phyloP scores from a whole-genome alignment of 2,113 vertebrate species.

The Thomomys bottae region DNA sequence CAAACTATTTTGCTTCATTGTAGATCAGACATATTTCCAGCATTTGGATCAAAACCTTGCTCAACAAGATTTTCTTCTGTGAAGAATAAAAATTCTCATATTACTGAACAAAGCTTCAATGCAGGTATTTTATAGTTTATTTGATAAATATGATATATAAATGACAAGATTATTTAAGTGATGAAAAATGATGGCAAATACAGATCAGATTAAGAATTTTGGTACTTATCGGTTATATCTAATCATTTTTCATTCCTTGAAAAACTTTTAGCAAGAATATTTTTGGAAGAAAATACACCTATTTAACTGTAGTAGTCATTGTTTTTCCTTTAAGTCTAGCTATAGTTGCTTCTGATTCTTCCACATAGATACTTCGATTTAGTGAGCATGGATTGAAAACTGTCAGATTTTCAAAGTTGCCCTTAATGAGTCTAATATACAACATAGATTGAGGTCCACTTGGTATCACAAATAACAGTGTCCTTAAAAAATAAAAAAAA shows the following conservation, averaged over 20 bases:
- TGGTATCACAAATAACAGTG: neutral
- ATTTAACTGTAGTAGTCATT: conserved; percentile 14
- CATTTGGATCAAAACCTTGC: conserved; percentile 84
- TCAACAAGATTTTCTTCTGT: conserved; percentile 83
- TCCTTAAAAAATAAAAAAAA: neutral
- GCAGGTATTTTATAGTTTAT: conserved; percentile 84
- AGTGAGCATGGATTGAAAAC: neutral
- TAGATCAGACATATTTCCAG: conserved; percentile 89
- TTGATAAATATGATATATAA: conserved; percentile 33
- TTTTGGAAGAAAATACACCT: conserved; percentile 54
- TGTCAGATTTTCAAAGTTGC: neutral
- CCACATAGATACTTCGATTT: neutral
- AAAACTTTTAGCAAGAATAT: neutral
- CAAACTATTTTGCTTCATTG: conserved; percentile 55
- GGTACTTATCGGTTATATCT: neutral
- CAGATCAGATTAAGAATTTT: conserved; percentile 52
- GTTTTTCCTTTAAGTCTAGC: neutral
- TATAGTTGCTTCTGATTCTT: neutral
- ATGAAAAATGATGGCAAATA: neutral
- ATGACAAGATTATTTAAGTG: conserved; percentile 27
- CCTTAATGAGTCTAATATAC: neutral
- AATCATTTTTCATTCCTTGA: conserved; percentile 22
- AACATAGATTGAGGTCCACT: conserved; percentile 1
- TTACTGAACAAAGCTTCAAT: conserved; percentile 81
- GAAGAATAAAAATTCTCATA: conserved; percentile 80